Evolutionary conservation across 2,113 vertebrate species (phyloP).

Genomic region (Tragelaphus buxtoni): DNA sequence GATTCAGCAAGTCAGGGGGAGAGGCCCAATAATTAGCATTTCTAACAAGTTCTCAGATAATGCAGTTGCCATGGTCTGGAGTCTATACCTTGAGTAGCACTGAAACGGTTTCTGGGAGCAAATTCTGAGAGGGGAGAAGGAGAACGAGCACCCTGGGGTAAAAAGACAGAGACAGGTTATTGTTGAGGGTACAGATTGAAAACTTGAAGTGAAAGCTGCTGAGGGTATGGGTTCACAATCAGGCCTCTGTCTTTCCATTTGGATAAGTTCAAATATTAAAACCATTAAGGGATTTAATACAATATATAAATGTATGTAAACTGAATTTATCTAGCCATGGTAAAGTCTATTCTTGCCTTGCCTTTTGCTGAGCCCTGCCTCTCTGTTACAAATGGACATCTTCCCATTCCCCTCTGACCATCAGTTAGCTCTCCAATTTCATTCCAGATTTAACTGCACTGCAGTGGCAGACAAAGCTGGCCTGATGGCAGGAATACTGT

Average conservation of each 20-base stretch:
- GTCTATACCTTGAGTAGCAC: not conserved
- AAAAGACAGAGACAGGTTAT: not conserved
- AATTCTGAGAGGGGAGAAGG: not conserved
- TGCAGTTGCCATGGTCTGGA: not conserved
- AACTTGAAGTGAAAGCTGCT: not conserved
- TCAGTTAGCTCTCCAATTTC: slow-evolving; percentile 67
- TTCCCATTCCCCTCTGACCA: slow-evolving; percentile 42
- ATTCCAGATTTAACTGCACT: slow-evolving; percentile 52
- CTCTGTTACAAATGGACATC: slow-evolving; percentile 54
- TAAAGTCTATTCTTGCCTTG: not conserved
- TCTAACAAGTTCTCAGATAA: not conserved
- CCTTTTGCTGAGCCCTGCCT: slow-evolving; percentile 23
- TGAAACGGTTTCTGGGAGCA: not conserved
- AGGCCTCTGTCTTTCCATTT: not conserved
- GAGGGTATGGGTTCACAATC: not conserved
- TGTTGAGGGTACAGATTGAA: not conserved
- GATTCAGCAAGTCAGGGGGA: not conserved
- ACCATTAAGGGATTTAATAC: not conserved
- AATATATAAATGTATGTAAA: not conserved
- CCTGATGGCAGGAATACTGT: slow-evolving; percentile 33
- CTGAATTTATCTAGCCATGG: not conserved
- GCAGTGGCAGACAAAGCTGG: slow-evolving; percentile 42
- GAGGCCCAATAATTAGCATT: not conserved
- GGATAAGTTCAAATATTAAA: not conserved
- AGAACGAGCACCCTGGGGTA: not conserved